A percentile compares a stretch with the other conserved stretches of the same genome.
Conservation (phyloP, 2,797 vertebrate genomes). For the Balearica regulorum region DNA sequence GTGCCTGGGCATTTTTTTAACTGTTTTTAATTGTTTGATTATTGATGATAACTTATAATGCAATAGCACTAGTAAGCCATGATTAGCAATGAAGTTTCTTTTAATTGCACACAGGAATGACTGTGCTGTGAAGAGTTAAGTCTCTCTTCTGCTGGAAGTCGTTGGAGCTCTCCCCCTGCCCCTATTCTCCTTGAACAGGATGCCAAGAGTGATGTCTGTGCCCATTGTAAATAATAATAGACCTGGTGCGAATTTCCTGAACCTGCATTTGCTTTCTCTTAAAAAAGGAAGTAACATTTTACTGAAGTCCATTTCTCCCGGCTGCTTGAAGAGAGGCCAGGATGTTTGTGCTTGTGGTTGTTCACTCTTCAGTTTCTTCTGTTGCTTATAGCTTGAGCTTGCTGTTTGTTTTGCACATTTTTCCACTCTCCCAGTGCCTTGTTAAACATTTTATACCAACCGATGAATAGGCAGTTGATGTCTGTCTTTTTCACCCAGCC, state of each 20-base stretch:
- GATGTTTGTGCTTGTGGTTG: background rate
- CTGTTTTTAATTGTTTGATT: background rate
- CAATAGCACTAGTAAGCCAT: background rate
- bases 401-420: background rate
- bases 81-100: background rate
- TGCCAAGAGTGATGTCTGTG: background rate
- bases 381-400: background rate
- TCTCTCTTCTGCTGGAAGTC: background rate
- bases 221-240: background rate
- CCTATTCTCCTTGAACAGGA: background rate
- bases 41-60: background rate
- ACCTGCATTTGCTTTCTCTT: background rate
- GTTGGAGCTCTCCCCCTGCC: background rate
- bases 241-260: background rate
- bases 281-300: background rate
- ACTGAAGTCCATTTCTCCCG: background rate
- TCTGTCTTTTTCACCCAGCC: conserved; percentile 1
- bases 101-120: background rate
- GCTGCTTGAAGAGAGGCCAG: background rate
- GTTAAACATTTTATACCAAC: background rate
- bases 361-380: background rate
- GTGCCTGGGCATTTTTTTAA: background rate
- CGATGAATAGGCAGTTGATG: background rate
- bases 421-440: background rate
- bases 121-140: background rate